Conservation (phyloP, 2,797 vertebrate genomes). For the Agapornis canus region DNA sequence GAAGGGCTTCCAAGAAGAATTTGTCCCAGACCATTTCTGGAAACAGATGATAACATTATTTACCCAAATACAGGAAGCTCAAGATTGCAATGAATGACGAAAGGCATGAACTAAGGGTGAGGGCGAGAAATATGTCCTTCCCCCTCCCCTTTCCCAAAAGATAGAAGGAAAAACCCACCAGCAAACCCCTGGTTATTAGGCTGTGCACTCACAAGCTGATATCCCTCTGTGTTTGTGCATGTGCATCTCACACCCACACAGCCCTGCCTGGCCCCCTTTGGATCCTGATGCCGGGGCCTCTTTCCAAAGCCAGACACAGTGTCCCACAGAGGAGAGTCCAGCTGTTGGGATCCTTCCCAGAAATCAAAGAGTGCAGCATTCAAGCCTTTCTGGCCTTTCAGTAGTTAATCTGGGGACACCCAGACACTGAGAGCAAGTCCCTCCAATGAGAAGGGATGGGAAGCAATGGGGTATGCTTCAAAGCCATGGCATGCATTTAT, state of each 20-base stretch:
- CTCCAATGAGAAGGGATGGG: background rate
- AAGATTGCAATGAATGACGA: constrained; percentile 52
- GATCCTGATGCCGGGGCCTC: background rate
- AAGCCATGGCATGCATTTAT: background rate
- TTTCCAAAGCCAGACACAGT: constrained; percentile 30
- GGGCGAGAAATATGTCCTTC: background rate
- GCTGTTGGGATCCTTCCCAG: constrained; percentile 46
- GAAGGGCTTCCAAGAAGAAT: constrained; percentile 75
- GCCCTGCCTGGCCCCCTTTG: background rate
- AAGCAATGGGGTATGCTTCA: background rate
- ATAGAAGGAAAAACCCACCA: background rate
- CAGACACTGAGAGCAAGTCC: background rate
- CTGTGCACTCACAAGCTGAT: background rate
- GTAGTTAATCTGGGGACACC: constrained; percentile 22
- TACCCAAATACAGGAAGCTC: constrained; percentile 70
- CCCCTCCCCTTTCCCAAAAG: background rate
- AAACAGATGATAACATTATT: constrained; percentile 76
- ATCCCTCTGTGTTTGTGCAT: background rate
- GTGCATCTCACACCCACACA: background rate
- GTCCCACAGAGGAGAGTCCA: background rate
- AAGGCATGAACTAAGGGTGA: constrained; percentile 35
- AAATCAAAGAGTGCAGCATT: constrained; percentile 36
- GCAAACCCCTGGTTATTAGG: background rate
- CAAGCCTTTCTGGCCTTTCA: constrained; percentile 1
- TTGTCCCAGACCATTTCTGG: constrained; percentile 68